phyloP scores from a whole-genome alignment of 2,113 vertebrate genomes.

The Eudorcas thomsonii region DNA sequence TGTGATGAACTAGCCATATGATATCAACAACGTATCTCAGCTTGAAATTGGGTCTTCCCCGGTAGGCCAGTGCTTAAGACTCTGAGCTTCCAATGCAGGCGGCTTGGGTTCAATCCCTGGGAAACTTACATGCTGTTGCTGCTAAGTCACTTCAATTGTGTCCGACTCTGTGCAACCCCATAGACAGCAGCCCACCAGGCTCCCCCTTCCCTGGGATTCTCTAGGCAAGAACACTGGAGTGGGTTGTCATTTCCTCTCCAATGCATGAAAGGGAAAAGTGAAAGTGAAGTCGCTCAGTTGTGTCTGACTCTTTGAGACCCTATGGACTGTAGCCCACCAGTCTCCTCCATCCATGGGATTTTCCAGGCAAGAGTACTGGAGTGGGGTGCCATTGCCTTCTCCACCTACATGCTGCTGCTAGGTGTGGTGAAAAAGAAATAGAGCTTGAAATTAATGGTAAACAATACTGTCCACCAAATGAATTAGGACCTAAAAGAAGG shows the following conservation, averaged over 20 bases:
- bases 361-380: no score
- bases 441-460: background rate
- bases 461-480: background rate
- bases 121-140: background rate
- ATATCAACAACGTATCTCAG: background rate
- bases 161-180: no score
- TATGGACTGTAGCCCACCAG: no score
- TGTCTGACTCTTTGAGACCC: rapidly evolving
- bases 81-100: background rate
- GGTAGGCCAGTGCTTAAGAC: background rate
- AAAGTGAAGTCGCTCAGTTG: no score
- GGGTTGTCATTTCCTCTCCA: no score
- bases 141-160: no score
- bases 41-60: background rate
- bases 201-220: no score
- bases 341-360: no score
- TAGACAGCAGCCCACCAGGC: no score
- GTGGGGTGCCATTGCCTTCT: no score
- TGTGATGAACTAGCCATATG: background rate
- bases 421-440: background rate
- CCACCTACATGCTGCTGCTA: background rate
- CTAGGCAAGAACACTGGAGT: no score
- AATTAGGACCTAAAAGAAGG: background rate
- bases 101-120: background rate
- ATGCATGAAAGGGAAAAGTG: no score